A percentile compares a stretch with the other conserved stretches of the same genome.
Evolutionary conservation across 2,113 vertebrate genomes (phyloP).

Genomic region (Crotalus viridis): DNA sequence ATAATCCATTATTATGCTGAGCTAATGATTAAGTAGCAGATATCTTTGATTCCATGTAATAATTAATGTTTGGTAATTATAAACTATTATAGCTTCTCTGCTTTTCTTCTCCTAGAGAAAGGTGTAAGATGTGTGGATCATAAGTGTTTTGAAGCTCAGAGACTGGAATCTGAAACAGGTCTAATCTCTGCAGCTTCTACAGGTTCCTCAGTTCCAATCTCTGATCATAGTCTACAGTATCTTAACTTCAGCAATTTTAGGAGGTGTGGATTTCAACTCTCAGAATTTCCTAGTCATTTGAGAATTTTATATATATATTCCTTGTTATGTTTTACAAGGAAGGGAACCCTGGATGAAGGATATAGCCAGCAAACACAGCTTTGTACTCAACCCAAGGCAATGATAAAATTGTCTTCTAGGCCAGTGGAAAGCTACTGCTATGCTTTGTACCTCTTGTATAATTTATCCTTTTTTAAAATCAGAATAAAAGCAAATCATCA

Average conservation of each 20-base stretch:
- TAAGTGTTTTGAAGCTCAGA: not conserved
- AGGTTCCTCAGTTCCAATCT: not conserved
- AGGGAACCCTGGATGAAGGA: not conserved
- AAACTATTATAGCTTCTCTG: not conserved
- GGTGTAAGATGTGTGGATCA: not conserved
- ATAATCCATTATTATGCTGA: slow-evolving; percentile 52
- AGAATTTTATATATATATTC: not conserved
- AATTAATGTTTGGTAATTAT: not conserved
- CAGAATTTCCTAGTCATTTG: not conserved
- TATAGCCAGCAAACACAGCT: not conserved
- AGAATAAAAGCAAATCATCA: not conserved
- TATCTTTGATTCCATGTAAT: slow-evolving; percentile 53
- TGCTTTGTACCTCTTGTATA: not conserved
- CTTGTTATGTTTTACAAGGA: not conserved
- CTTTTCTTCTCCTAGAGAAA: not conserved
- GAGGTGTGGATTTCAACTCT: not conserved
- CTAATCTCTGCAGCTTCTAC: not conserved
- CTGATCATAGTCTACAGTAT: not conserved
- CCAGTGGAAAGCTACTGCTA: not conserved
- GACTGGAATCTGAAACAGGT: not conserved
- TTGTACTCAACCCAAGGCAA: not conserved
- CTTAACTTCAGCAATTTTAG: not conserved
- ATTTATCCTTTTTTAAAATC: not conserved
- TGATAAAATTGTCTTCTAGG: not conserved
- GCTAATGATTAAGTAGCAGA: slow-evolving; percentile 61